These are phyloP conservation scores for Cheilosia grossa DNA, from an alignment of 2,888 invertebrate genomes.

Conservation along the genomic window DNA sequence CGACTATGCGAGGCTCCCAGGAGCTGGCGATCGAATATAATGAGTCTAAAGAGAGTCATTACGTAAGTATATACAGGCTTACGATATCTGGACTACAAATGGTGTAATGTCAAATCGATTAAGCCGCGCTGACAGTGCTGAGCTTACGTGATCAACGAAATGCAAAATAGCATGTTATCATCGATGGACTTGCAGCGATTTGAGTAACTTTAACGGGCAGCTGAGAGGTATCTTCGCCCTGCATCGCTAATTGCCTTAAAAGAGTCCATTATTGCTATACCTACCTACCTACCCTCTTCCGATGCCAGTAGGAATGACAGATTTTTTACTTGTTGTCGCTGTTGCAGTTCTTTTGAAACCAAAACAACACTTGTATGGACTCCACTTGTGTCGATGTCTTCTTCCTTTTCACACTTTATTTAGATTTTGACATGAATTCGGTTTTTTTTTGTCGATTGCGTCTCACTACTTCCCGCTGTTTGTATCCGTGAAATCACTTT, in stretches of 20 bases:
- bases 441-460: conserved; percentile 23
- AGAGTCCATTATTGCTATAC: conserved; percentile 38
- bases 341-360: conserved; percentile 50
- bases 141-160: conserved; percentile 68
- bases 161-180: conserved; percentile 65
- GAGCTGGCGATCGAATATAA: conserved; percentile 47
- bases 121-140: conserved; percentile 60
- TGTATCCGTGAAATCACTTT: conserved; percentile 31
- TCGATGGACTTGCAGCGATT: conserved; percentile 51
- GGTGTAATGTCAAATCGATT: conserved; percentile 69
- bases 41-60: conserved; percentile 56
- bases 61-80: conserved; percentile 34
- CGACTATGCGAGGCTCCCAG: conserved; percentile 57
- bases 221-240: conserved; percentile 3
- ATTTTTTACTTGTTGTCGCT: conserved; percentile 21
- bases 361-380: conserved; percentile 58
- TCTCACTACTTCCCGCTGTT: conserved; percentile 29
- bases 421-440: conserved; percentile 71
- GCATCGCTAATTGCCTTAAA: conserved; percentile 53
- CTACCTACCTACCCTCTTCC: not conserved
- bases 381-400: conserved; percentile 62
- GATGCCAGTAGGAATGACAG: conserved; percentile 16
- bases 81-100: conserved; percentile 22
- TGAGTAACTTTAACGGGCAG: conserved; percentile 18
- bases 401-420: conserved; percentile 73